Base-by-base conservation (phyloP, 2,888 invertebrate genomes). In the Tenthredo distinguenda region DNA sequence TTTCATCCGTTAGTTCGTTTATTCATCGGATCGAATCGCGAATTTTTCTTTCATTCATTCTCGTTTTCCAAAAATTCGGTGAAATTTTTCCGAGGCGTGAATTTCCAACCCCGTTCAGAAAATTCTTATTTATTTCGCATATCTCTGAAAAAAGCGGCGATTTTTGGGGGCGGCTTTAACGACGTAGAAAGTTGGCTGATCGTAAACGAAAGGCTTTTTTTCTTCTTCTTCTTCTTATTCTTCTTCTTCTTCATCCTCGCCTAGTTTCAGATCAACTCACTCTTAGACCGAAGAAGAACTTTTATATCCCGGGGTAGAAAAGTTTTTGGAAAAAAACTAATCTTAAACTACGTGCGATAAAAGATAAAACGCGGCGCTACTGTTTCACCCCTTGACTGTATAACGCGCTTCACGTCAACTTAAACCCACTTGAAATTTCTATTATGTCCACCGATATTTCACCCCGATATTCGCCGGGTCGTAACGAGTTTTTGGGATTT, bases 291-390 rank as follows among this genome's bases (percentile, higher is more conserved):
- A 4, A 26, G 40, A 74, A 74, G 40, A 74, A 74, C n/a, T 74
- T 74, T 74, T 74, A 74, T 74, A 74, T 74, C 74, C 74, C 5
- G 74, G 43, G 74, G 43, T 12, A 74, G 40, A 74, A 43, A 40
- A 74, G 43, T 26, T 74, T 74, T 43, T 26, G 40, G 68, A 15
- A n/a, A 37, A 40, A 72, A 74, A 40, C 43, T 79, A 79, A 79
- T 58, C 79, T 55, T 55, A 79, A 62, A 79, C 79, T 79, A 79
- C 55, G 62, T 79, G 79, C 50, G 55, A 79, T 79, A 58, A 79
- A 79, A 40, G 79, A 79, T 58, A 55, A 79, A 79, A 50, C 55
- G 79, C 55, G 58, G 15, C 15, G 31, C 3, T 68, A 18, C 34
- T 68, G 18, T 34, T 34, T 31, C 34, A 68, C 68, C 68, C 34